phyloP scores from a whole-genome alignment of 2,797 vertebrate genomes.

The Austrolebias charrua region DNA sequence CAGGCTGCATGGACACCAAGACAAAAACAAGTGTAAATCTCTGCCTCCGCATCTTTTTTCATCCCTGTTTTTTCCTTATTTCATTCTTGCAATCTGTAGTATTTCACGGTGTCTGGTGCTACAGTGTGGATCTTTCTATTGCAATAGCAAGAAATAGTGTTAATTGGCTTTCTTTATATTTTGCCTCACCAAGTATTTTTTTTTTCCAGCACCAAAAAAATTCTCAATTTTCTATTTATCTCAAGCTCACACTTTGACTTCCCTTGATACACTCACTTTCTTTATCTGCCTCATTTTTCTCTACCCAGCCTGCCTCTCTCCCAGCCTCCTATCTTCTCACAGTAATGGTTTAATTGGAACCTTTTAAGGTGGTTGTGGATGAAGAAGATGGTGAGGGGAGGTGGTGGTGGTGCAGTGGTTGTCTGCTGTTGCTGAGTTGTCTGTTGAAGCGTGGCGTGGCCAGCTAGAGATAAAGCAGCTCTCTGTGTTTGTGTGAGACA shows the following conservation, averaged over 20 bases:
- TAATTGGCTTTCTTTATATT: conserved; percentile 52
- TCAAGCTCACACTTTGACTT: conserved; percentile 38
- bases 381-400: conserved; percentile 37
- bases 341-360: conserved; percentile 72
- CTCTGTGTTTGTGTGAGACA: conserved; percentile 63
- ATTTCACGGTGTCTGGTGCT: conserved; percentile 44
- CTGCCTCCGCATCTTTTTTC: conserved; percentile 51
- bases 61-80: conserved; percentile 33
- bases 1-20: conserved; percentile 57
- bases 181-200: conserved; percentile 23
- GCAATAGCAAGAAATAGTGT: conserved; percentile 67
- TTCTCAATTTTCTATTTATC: conserved; percentile 63
- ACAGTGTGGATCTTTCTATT: conserved; percentile 58
- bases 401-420: conserved; percentile 39
- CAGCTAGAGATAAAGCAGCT: conserved; percentile 63
- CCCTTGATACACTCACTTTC: conserved; percentile 48
- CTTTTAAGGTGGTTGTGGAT: conserved; percentile 64
- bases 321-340: conserved; percentile 38
- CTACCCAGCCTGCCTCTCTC: conserved; percentile 10
- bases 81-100: conserved; percentile 48
- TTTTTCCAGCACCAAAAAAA: conserved; percentile 53
- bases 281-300: conserved; percentile 40
- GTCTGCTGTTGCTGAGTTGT: conserved; percentile 47
- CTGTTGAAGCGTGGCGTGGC: conserved; percentile 60
- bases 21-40: conserved; percentile 71